phyloP scores from a whole-genome alignment of 2,888 invertebrate species.

The Nomada fucata region DNA sequence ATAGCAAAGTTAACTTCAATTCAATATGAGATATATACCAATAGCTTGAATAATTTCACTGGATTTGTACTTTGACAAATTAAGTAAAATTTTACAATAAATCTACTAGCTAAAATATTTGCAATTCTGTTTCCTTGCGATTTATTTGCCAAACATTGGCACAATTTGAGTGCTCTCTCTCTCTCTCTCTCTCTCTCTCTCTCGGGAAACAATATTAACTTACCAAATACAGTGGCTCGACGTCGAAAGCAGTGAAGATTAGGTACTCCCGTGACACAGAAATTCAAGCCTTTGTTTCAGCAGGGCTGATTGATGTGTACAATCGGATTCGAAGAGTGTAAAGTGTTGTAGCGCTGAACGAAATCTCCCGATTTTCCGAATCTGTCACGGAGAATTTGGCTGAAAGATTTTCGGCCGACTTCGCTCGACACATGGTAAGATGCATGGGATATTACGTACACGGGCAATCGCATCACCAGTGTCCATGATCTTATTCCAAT shows the following conservation, averaged over 20 bases:
- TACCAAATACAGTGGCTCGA: neutral
- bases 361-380: constrained; percentile 72
- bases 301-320: constrained; percentile 26
- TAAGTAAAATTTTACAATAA: no score
- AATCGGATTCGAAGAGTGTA: constrained; percentile 80
- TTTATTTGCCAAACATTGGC: no score
- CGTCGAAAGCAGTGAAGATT: constrained; percentile 20
- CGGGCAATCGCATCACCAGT: neutral
- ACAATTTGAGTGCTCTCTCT: no score
- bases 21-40: no score
- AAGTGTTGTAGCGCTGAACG: constrained; percentile 74
- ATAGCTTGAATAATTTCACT: no score
- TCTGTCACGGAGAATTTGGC: constrained; percentile 71
- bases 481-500: constrained; percentile 8
- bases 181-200: no score
- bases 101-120: no score
- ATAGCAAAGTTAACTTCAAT: no score
- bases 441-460: neutral
- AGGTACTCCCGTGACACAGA: neutral
- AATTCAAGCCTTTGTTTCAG: constrained; percentile 19
- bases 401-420: constrained; percentile 50
- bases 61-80: no score
- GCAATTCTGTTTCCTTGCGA: no score
- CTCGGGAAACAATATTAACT: neutral
- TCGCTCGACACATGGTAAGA: constrained; percentile 17